These are phyloP conservation scores for Coreius guichenoti DNA, from an alignment of 2,797 vertebrate species.

Conservation along the genomic window DNA sequence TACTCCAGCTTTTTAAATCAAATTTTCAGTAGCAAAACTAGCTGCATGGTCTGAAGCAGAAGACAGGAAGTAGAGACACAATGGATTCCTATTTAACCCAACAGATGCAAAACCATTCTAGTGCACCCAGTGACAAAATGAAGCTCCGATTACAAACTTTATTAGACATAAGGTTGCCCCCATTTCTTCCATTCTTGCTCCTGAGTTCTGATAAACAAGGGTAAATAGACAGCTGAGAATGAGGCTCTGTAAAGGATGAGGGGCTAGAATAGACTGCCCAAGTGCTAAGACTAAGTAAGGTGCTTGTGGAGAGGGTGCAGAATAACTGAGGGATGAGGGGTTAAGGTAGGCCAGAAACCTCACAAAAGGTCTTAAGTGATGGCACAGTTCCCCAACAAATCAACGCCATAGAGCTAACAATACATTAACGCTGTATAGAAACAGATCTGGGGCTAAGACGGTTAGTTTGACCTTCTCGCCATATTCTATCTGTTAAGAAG, in stretches of 20 bases:
- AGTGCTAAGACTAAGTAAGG: constrained; percentile 55
- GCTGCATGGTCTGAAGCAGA: background rate
- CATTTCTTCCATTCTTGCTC: constrained; percentile 45
- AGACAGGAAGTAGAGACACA: background rate
- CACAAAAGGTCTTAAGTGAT: constrained; percentile 13
- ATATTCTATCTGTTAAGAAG: background rate
- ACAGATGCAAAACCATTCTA: constrained; percentile 53
- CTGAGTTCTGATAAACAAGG: constrained; percentile 19
- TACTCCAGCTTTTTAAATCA: background rate
- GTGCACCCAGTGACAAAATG: constrained; percentile 47
- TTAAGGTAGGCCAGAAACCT: constrained; percentile 3
- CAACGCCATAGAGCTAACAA: background rate
- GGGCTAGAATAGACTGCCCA: constrained; percentile 56
- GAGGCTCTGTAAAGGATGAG: constrained; percentile 40
- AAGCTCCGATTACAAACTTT: constrained; percentile 56
- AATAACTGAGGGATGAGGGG: constrained; percentile 11
- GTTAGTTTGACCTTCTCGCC: constrained; percentile 3
- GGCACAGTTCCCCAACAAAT: background rate
- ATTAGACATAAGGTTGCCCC: constrained; percentile 38
- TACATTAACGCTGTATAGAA: background rate
- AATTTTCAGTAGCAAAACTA: background rate
- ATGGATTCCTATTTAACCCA: constrained; percentile 15
- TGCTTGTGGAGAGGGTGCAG: constrained; percentile 41
- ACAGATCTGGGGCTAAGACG: background rate
- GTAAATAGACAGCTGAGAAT: constrained; percentile 59